Conservation (phyloP, 2,113 vertebrate genomes). For the Pomatostomus ruficeps region DNA sequence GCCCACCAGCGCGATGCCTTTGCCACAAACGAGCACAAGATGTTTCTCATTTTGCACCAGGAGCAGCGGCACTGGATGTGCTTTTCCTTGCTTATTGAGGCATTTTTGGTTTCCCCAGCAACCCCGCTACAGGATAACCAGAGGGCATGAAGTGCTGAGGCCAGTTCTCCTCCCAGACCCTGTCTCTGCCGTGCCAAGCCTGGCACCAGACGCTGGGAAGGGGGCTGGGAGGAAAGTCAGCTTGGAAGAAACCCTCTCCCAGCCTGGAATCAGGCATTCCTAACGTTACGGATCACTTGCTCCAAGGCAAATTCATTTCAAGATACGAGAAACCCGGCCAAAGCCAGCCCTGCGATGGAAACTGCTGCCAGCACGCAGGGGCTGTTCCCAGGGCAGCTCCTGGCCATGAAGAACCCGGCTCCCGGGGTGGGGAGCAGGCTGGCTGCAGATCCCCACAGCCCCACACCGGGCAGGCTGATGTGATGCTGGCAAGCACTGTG, state of each 20-base stretch:
- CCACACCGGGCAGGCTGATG: neutral
- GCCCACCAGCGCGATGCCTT: neutral
- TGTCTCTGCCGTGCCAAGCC: neutral
- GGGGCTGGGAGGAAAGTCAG: neutral
- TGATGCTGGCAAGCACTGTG: accelerated
- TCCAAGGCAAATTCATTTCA: slow-evolving; percentile 18
- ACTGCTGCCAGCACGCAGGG: neutral
- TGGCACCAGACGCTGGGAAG: neutral
- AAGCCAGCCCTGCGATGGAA: neutral
- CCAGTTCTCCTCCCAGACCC: neutral
- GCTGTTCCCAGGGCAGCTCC: neutral
- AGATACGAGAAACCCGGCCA: neutral
- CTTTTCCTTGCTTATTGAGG: neutral
- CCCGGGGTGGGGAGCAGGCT: accelerated
- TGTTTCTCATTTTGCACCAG: neutral
- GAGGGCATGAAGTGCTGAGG: neutral
- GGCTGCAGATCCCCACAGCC: neutral
- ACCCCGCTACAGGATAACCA: neutral
- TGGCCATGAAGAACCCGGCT: neutral
- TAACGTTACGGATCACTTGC: neutral
- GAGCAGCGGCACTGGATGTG: neutral
- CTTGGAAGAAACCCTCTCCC: neutral
- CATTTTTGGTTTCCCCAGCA: neutral
- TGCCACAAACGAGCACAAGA: neutral
- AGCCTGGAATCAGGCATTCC: slow-evolving; percentile 5